Evolutionary conservation across 2,113 vertebrate species (phyloP).

Genomic region (Hydropotes inermis): DNA sequence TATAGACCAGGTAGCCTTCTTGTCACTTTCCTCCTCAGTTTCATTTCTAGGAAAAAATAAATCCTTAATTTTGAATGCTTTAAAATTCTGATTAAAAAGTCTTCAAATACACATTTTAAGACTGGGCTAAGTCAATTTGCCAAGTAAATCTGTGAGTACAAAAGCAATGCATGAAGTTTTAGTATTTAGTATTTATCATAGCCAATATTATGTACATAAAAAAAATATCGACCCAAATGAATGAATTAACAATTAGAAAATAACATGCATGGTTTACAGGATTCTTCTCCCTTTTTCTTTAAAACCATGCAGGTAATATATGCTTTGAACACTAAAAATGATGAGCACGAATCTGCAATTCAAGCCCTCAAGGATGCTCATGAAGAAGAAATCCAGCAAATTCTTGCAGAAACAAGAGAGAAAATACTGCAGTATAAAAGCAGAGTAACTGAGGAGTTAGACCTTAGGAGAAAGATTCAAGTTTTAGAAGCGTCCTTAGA

Average conservation of each 20-base stretch:
- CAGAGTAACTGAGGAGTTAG: constrained; percentile 95
- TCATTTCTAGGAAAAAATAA: not conserved
- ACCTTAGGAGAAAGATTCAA: constrained; percentile 94
- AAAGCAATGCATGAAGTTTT: not conserved
- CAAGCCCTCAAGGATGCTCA: constrained; percentile 98
- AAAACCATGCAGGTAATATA: constrained; percentile 92
- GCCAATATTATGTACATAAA: not conserved
- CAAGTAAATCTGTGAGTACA: not conserved
- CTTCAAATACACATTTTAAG: not conserved
- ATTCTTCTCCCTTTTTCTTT: constrained; percentile 8
- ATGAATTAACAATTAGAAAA: constrained; percentile 26
- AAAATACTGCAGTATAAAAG: constrained; percentile 96
- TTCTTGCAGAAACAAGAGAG: constrained; percentile 96
- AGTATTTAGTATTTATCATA: not conserved
- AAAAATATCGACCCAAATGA: not conserved
- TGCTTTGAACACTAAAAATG: constrained; percentile 99
- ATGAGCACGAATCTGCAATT: constrained; percentile 97
- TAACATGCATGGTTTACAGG: not conserved
- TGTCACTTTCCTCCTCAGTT: not conserved
- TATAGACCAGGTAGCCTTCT: not conserved
- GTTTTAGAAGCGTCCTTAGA: constrained; percentile 96
- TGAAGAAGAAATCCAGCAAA: constrained; percentile 98
- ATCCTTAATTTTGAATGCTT: constrained; percentile 24
- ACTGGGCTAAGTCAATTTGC: not conserved
- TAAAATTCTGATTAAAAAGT: not conserved